These are phyloP conservation scores for Eidolon helvum DNA, from an alignment of 2,113 vertebrate genomes.

Conservation along the genomic window DNA sequence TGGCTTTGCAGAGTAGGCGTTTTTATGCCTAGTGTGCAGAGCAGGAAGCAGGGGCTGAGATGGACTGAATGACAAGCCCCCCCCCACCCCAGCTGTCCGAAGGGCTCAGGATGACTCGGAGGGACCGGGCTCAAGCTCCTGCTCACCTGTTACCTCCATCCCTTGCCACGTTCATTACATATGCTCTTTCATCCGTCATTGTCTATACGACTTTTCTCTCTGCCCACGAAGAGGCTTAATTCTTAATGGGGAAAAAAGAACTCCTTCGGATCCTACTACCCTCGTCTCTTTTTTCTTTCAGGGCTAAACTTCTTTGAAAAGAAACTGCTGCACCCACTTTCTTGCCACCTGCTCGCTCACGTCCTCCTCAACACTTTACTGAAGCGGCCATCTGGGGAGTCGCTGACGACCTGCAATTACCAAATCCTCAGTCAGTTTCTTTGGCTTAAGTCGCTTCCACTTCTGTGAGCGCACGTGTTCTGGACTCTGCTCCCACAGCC, in stretches of 20 bases:
- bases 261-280: neutral
- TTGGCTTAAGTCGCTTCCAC: fast-evolving
- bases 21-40: fast-evolving
- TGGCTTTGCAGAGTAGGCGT: neutral
- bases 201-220: neutral
- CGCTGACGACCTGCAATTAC: fast-evolving
- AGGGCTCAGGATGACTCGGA: neutral
- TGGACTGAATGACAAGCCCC: fast-evolving
- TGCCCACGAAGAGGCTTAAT: neutral
- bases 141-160: fast-evolving
- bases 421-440: fast-evolving
- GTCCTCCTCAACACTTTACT: neutral
- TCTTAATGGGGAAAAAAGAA: fast-evolving
- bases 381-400: neutral
- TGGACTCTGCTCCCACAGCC: fast-evolving
- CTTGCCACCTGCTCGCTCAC: neutral
- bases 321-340: fast-evolving
- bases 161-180: fast-evolving
- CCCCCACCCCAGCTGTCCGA: fast-evolving
- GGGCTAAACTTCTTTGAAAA: neutral
- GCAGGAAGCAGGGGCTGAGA: neutral
- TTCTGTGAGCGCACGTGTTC: fast-evolving
- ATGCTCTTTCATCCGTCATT: fast-evolving
- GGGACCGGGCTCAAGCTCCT: neutral
- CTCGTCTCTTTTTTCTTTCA: neutral